Conservation (phyloP, 2,888 invertebrate genomes). For the Eilema depressum region DNA sequence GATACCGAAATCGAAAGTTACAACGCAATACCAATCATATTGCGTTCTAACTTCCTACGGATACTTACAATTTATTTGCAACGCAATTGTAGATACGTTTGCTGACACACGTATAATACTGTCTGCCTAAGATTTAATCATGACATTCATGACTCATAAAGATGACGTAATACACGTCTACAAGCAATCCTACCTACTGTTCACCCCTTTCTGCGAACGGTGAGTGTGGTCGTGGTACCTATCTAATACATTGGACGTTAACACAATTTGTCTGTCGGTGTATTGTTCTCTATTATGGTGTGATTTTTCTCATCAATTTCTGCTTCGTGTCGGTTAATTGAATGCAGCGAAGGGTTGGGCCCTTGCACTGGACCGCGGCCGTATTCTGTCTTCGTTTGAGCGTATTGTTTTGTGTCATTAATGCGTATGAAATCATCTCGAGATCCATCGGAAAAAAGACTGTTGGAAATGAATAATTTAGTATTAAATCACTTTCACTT, state of each 20-base stretch:
- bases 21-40: neutral
- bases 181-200: neutral
- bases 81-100: neutral
- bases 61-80: neutral
- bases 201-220: constrained; percentile 16
- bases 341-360: constrained; percentile 63
- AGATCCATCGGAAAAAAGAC: too few species aligned
- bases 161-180: constrained; percentile 12
- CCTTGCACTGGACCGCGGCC: constrained; percentile 46
- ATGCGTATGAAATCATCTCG: too few species aligned
- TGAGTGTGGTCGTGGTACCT: constrained; percentile 16
- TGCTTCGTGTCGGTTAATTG: constrained; percentile 62
- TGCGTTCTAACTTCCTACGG: neutral
- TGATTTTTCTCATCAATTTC: constrained; percentile 64
- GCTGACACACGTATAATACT: neutral
- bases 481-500: too few species aligned
- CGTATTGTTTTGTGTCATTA: neutral
- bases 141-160: constrained; percentile 18
- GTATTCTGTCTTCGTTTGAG: constrained; percentile 44
- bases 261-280: constrained; percentile 47
- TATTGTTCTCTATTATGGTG: constrained; percentile 57
- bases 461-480: too few species aligned
- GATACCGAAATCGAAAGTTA: neutral
- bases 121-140: neutral
- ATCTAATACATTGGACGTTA: constrained; percentile 37